Base-by-base conservation (phyloP, 2,888 invertebrate species). In the Megalurothrips usitatus region DNA sequence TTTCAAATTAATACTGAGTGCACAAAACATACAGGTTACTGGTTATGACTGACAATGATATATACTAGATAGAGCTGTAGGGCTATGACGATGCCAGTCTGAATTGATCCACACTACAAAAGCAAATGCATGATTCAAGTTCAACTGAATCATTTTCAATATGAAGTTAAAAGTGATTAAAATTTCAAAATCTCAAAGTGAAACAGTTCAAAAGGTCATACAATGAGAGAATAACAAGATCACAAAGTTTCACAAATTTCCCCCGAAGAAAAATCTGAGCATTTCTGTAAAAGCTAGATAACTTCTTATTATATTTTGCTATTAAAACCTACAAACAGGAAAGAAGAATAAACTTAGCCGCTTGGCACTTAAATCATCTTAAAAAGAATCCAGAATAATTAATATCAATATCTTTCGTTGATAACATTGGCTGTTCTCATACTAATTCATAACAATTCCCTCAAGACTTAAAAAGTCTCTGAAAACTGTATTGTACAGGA, bases 291-390 rank as follows among this genome's bases (percentile, higher is more conserved):
- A 75, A 26, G 23, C 26, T 26, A 75, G 26, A 23, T 26, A 68
- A 68, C n/a, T 75, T 23, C 23, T 75, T 75, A 26, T 23, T 10
- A 75, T 26, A 26, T 26, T 23, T 75, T 75, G 26, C 23, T 26
- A 26, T 75, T 75, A 75, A n/a, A 26, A 75, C 10, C 58, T 58
- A 58, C 58, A 58, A 26, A 75, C 12, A 26, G 23, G 68, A 75
- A 26, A 26, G 26, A 75, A 75, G 68, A 26, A 75, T 26, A 75
- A 75, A 26, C 68, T 75, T 75, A 75, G 68, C 68, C 68, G n/a
- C 68, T 75, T 75, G 68, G 68, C 68, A 75, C 68, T 75, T 75
- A 23, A 26, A 26, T 75, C 9, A 9, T 26, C 12, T 75, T 26
- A 75, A 75, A 75, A 26, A 75, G 26, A 75, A 75, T 26, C 26